Conservation (phyloP, 2,113 vertebrate species). For the Acrocephalus kingi region DNA sequence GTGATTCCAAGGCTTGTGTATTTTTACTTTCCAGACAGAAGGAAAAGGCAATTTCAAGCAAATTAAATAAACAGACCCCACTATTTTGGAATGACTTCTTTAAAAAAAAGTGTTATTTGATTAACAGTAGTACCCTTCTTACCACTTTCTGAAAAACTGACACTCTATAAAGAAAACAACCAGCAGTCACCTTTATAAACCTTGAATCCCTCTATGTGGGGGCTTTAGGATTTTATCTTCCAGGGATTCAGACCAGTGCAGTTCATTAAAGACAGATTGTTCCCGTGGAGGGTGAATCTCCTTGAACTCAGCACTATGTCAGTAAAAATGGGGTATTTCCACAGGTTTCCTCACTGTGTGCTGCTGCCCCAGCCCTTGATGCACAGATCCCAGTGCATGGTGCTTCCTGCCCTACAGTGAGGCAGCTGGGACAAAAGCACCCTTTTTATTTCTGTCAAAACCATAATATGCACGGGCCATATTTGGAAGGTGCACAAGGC, state of each 20-base stretch:
- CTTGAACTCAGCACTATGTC: background rate
- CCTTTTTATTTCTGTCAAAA: background rate
- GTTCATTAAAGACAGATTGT: background rate
- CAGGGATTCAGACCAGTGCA: background rate
- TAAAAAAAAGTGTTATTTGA: background rate
- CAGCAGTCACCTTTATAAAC: background rate
- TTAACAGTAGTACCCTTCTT: background rate
- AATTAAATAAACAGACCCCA: background rate
- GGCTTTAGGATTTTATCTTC: background rate
- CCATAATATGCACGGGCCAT: fast-evolving
- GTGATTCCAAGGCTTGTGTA: background rate
- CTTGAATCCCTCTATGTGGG: background rate
- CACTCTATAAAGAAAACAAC: background rate
- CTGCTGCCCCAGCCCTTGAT: background rate
- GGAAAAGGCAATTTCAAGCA: background rate
- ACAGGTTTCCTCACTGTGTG: too few species aligned
- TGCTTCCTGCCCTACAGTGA: fast-evolving
- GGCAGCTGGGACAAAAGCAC: background rate
- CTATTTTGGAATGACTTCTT: background rate
- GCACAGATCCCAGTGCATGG: fast-evolving
- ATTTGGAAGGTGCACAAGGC: background rate
- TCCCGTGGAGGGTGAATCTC: background rate
- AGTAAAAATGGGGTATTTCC: background rate
- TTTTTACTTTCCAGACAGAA: background rate
- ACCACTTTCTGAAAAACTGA: background rate